Evolutionary conservation across 2,888 invertebrate species (phyloP), one percentile per base, ranked within the genome.

Genomic region (Leistus spinibarbis): DNA sequence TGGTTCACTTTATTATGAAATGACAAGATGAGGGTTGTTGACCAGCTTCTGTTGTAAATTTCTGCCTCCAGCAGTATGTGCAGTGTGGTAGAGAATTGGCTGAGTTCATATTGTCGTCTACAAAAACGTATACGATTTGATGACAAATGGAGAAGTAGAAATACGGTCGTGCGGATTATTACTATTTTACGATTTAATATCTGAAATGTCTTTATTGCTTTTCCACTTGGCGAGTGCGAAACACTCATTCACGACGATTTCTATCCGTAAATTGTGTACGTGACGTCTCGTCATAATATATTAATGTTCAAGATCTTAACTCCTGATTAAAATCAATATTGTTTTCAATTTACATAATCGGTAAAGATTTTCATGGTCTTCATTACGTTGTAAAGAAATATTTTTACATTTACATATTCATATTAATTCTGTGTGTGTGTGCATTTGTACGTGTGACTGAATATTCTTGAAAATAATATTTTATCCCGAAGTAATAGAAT

Each of bases 1-100:
- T 40, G 7, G 3, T 3, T 40, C 13, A 3, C 5, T 40, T n/a
- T 5, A 2, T 13, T 5, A 40, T 40, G 13, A 40, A 40, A 40
- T 40, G 40, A 40, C 40, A 40, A 40, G 40, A 40, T 1, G 10
- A 40, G 13, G 13, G 40, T n/a, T 40, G 40, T 40, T 40, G 40
- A 40, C 40, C 40, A 10, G 40, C 13, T 7, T 40, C 5, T 40
- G 40, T 40, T 40, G 13, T 40, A 40, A 40, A 40, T 7, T 40
- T 40, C 13, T 40, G 40, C 5, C 40, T 7, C 13, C 4, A 81
- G 79, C 81, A 79, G 80, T 80, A 80, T 79, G 78, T 78, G 79
- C 79, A 80, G n/a, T n/a, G n/a, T n/a, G n/a, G n/a, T n/a, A n/a
- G n/a, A n/a, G n/a, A n/a, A n/a, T 79, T 79, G 79, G 79, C 20